These are phyloP conservation scores for Chaetogeoica ovagalla DNA, from an alignment of 2,888 invertebrate genomes.

Conservation along the genomic window DNA sequence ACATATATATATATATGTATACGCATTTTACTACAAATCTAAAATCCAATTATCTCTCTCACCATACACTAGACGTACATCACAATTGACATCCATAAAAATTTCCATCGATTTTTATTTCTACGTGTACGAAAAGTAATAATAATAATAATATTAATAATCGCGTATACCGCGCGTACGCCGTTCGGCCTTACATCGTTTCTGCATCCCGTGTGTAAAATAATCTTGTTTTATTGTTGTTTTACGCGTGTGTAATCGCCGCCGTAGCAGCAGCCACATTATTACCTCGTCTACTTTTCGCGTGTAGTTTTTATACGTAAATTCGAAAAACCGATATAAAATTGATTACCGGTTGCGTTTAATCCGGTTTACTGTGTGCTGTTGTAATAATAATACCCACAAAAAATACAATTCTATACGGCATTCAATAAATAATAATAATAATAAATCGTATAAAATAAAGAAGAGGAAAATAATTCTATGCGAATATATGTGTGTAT, in stretches of 20 bases:
- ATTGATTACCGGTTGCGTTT: background rate
- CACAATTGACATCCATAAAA: constrained; percentile 48
- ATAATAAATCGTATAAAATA: too few species aligned
- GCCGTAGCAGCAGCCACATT: too few species aligned
- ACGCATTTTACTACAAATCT: constrained; percentile 50
- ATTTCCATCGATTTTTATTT: constrained; percentile 19
- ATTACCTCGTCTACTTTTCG: background rate
- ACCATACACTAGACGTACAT: constrained; percentile 12
- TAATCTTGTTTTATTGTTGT: background rate
- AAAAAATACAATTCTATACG: too few species aligned
- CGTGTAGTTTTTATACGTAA: background rate
- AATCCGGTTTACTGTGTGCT: background rate
- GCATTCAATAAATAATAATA: too few species aligned
- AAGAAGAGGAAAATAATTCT: too few species aligned
- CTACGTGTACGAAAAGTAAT: constrained; percentile 4
- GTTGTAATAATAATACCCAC: too few species aligned
- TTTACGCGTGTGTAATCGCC: background rate
- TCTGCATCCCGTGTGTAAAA: background rate
- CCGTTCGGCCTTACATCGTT: background rate
- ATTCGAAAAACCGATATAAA: background rate
- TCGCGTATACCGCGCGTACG: too few species aligned
- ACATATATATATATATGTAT: too few species aligned
- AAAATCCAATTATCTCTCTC: constrained; percentile 51
- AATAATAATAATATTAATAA: constrained; percentile 28
- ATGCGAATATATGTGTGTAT: too few species aligned